phyloP scores from a whole-genome alignment of 2,797 vertebrate genomes.

The Acrossocheilus fasciatus region DNA sequence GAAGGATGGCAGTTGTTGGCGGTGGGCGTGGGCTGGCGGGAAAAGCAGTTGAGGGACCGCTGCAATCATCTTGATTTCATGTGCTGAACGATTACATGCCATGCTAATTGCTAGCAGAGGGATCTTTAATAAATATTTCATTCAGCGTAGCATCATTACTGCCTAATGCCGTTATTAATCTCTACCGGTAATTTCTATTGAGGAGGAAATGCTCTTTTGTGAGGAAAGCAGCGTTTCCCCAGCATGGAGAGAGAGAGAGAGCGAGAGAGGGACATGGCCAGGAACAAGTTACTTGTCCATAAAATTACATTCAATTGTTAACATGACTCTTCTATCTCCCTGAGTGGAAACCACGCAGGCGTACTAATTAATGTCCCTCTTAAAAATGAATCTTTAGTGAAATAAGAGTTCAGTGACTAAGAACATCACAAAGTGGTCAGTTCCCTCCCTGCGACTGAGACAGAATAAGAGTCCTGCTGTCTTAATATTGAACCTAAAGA shows the following conservation, averaged over 20 bases:
- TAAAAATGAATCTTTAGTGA: constrained; percentile 45
- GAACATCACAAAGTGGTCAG: constrained; percentile 17
- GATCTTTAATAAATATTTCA: constrained; percentile 90
- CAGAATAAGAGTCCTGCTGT: constrained; percentile 15
- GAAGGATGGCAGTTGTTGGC: constrained; percentile 69
- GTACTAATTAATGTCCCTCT: constrained; percentile 57
- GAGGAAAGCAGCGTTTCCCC: constrained; percentile 66
- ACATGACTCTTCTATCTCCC: constrained; percentile 57
- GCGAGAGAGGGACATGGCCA: constrained; percentile 35
- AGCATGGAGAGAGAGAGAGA: constrained; percentile 50
- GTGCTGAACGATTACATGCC: constrained; percentile 82
- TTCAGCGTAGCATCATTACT: constrained; percentile 83
- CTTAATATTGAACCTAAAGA: background rate
- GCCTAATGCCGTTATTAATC: constrained; percentile 86
- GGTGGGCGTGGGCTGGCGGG: constrained; percentile 60
- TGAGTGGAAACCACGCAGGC: constrained; percentile 67
- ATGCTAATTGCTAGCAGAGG: constrained; percentile 87
- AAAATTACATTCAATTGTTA: constrained; percentile 63
- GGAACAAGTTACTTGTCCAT: constrained; percentile 62
- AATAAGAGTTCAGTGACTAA: constrained; percentile 1
- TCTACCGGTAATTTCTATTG: constrained; percentile 82
- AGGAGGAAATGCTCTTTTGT: constrained; percentile 75
- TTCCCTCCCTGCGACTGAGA: background rate
- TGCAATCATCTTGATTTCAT: constrained; percentile 83
- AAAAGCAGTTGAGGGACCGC: constrained; percentile 64